A percentile compares a stretch with the other conserved stretches of the same genome.
phyloP scores from a whole-genome alignment of 2,888 invertebrate genomes.

The Smittia sp. region DNA sequence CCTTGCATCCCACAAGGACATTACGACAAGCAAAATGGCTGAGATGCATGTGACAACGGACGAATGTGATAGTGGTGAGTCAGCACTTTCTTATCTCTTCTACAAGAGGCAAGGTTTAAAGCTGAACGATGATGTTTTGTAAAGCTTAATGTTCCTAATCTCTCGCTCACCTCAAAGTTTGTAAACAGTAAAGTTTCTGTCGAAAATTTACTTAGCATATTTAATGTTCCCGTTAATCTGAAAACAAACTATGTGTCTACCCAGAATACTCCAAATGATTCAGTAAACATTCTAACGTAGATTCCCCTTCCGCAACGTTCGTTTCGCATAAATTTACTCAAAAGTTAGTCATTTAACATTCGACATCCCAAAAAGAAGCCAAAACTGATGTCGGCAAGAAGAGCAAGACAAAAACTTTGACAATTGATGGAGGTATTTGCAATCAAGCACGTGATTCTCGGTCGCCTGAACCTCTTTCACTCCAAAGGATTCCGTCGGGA shows the following conservation, averaged over 20 bases:
- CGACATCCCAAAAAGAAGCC: not conserved
- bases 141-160: slow-evolving; percentile 10
- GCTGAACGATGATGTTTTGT: not conserved
- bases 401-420: not conserved
- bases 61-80: slow-evolving; percentile 79
- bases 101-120: not conserved
- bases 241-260: not conserved
- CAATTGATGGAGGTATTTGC: not conserved
- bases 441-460: not conserved
- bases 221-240: slow-evolving; percentile 5
- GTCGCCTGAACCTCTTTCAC: no score
- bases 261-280: not conserved
- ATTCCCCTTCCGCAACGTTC: no score
- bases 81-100: slow-evolving; percentile 41
- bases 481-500: no score
- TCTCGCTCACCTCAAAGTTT: not conserved
- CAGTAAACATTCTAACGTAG: not conserved
- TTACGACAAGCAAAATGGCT: slow-evolving; percentile 87
- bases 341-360: slow-evolving; percentile 1
- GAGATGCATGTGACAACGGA: slow-evolving; percentile 73
- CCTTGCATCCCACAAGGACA: slow-evolving; percentile 94
- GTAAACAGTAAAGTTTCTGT: not conserved
- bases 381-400: not conserved
- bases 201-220: not conserved
- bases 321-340: no score